Evolutionary conservation across 2,888 invertebrate genomes (phyloP), one percentile per base, ranked within the genome.

Genomic region (Belgica antarctica): DNA sequence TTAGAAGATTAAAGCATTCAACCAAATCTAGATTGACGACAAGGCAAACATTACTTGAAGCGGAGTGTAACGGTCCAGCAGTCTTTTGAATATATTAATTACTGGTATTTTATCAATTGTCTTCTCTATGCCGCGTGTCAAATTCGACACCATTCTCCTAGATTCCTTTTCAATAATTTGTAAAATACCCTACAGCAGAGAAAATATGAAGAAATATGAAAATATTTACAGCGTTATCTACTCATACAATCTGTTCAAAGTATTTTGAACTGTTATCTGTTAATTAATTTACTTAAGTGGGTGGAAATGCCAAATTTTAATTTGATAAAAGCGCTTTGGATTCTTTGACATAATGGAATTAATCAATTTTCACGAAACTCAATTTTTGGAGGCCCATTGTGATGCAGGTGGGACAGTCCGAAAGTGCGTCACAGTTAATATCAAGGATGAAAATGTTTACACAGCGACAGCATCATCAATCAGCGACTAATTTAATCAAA

Each of bases 31-130:
- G 5, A n/a, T 15, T 10, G 15, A 41, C 12, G 2, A n/a, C n/a
- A 4, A 41, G 15, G 3, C 12, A 61, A 71, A 62, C 36, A 41
- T 65, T 59, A 62, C 62, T 71, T 71, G 25, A 34, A 71, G 25
- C 19, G 62, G 62, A 22, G 65, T 41, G 31, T 41, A 36, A 7
- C 80, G 79, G 72, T 80, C 80, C 78, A 80, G 77, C 73, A 80
- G 75, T 74, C 78, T 79, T 75, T 80, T 80, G 73, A 80, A 75
- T 71, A 80, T 75, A 65, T 80, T 77, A 72, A 80, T 78, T 70
- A 80, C 78, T 34, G 80, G 80, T 72, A 80, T 79, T 72, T 77
- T 77, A 75, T 80, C 80, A 36, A 80, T 76, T 65, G 79, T 77
- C 72, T 76, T 76, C 75, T 80, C 70, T 10, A 71, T 10, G 28